Base-by-base conservation (phyloP, 2,113 vertebrate genomes). In the Anas platyrhynchos region DNA sequence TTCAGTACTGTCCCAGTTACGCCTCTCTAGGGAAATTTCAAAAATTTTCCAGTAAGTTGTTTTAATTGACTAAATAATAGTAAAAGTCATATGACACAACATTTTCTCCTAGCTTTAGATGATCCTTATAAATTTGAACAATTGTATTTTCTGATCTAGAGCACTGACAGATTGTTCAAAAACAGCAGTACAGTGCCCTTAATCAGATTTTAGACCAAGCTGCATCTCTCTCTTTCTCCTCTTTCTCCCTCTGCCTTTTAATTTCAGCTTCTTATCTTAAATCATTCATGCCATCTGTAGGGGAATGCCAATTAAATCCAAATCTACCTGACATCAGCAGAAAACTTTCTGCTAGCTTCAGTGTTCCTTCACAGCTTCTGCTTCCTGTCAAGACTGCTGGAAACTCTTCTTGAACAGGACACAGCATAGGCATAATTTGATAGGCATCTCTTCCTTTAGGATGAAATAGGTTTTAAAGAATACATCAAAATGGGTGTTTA, bases 1-100 rank as follows among this genome's bases (percentile, higher is more conserved):
- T 93, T 94, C 44, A 83, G 32, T 23, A 66, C 13, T 86, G 78
- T 77, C 83, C 93, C 77, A 93, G 66, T 91, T 96, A 88, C 0
- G 2, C n/a, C 77, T 68, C 81, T 83, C 73, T 50, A 80, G 80
- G 83, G 90, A 95, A 94, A 95, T 92, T 55, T 62, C 11, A 79
- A 58, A 83, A 52, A 46, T 67, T 91, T 94, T 93, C 61, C 79
- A 91, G 25, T 2, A 3, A 69, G 54, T 72, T 85, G 26, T 84
- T 13, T 91, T 63, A 95, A 94, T 43, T 90, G 61, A 66, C 58
- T 83, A 26, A 88, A 94, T 94, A 91, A 55, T 12, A 48, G 16
- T 27, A 78, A 43, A 54, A 13, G 13, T 44, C 18, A 4, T 46
- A 75, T 12, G 26, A 85, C 16, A 68, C 46, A 92, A 82, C 10